Evolutionary conservation across 2,797 vertebrate species (phyloP), one percentile per base, ranked within the genome.

Genomic region (Pseudocheirus occidentalis): DNA sequence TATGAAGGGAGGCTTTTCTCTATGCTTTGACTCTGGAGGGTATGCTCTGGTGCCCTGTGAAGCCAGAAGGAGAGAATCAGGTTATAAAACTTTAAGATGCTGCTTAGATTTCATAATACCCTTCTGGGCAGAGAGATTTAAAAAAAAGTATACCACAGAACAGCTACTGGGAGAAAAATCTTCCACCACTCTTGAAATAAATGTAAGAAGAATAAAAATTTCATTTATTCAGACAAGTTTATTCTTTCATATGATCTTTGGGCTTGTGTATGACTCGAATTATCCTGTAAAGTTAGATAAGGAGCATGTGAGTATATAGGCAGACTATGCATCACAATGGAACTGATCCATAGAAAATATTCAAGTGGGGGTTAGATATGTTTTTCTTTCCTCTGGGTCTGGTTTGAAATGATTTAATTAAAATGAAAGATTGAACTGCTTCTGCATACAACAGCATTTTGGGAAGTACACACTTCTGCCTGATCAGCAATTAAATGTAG

Each of bases 401-500:
- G 95, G 93, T 97, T 96, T 95, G 90, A 98, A 97, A 58, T 93
- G 56, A 96, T 96, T 97, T 97, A 97, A 97, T 97, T 98, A 97
- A 97, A 97, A 98, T 95, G 27, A 98, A 95, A 96, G 94, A 97
- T 95, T 95, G 90, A 31, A 56, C n/a, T 66, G 92, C 66, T 81
- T 92, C 89, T 96, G 91, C 98, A 92, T 29, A 93, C 13, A 97
- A 4, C 87, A 94, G 91, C 73, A 56, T 92, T 97, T 95, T 95
- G 14, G 96, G 62, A 97, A 96, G 52, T 92, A 50, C 7, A 87
- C 1, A 94, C 0, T 97, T 95, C 91, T 94, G 87, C 92, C 55
- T 34, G 28, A 21, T 96, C 93, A 97, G 92, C 93, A 97, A 91
- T 92, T 94, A 98, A 96, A 97, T 95, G 16, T 4, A 96, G 31